These are phyloP conservation scores for Pyrrhosoma nymphula DNA, from an alignment of 2,888 invertebrate genomes.

Conservation along the genomic window DNA sequence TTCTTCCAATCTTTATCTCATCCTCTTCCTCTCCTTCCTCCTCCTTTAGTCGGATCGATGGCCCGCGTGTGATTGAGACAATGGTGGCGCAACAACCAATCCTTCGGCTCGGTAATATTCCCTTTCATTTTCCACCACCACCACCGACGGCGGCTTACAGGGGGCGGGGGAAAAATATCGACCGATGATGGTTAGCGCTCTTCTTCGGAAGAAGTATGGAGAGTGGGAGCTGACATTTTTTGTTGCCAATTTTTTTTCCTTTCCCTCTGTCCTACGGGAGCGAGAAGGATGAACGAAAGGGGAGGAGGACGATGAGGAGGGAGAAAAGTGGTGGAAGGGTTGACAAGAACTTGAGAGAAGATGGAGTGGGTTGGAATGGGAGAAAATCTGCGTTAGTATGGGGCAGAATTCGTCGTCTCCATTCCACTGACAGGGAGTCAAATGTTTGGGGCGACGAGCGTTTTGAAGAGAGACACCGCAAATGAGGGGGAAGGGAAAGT, in stretches of 20 bases:
- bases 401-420: background rate
- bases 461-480: background rate
- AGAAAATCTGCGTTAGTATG: background rate
- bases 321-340: background rate
- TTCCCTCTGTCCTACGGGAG: background rate
- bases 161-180: conserved; percentile 11
- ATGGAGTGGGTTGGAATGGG: background rate
- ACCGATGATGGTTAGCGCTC: conserved; percentile 25
- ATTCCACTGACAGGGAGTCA: background rate
- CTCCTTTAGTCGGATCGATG: conserved; percentile 33
- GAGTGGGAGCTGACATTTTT: background rate
- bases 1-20: no score
- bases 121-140: conserved; percentile 23
- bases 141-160: background rate
- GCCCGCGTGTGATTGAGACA: conserved; percentile 53
- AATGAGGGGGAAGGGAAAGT: background rate
- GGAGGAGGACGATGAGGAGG: background rate
- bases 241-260: no score
- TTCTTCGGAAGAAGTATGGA: no score
- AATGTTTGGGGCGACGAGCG: background rate
- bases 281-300: background rate
- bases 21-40: background rate
- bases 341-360: background rate
- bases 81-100: conserved; percentile 63
- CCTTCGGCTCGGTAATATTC: conserved; percentile 51